A percentile compares a stretch with the other conserved stretches of the same genome.
phyloP scores from a whole-genome alignment of 2,888 invertebrate species.

The Philonicus albiceps region DNA sequence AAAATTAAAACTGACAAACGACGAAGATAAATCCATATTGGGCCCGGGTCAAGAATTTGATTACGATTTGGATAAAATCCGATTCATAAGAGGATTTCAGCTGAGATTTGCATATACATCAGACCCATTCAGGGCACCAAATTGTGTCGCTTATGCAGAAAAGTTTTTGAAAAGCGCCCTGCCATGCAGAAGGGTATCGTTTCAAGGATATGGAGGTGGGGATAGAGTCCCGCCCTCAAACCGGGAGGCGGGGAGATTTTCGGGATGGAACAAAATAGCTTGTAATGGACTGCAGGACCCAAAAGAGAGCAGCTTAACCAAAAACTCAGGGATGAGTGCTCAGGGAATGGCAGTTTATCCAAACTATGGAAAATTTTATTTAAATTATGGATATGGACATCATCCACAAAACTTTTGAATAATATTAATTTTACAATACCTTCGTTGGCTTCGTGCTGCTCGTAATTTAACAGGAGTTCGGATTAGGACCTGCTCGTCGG shows the following conservation, averaged over 20 bases:
- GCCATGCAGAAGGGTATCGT: constrained; percentile 20
- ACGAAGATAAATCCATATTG: constrained; percentile 37
- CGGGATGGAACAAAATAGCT: not conserved
- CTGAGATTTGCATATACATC: constrained; percentile 35
- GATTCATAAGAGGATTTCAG: constrained; percentile 39
- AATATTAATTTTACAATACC: constrained; percentile 20
- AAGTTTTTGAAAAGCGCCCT: constrained; percentile 28
- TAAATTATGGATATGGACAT: constrained; percentile 29
- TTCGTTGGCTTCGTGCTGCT: constrained; percentile 5
- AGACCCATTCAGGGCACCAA: constrained; percentile 28
- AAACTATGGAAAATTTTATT: constrained; percentile 35
- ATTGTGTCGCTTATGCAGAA: constrained; percentile 39
- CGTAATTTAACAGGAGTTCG: not conserved
- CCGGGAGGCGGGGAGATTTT: not conserved
- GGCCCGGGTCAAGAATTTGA: constrained; percentile 36
- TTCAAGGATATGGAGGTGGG: not conserved
- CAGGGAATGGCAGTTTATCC: constrained; percentile 26
- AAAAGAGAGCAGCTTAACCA: constrained; percentile 6
- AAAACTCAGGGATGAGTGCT: constrained; percentile 7
- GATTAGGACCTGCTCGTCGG: not conserved
- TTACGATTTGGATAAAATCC: constrained; percentile 38
- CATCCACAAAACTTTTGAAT: not conserved
- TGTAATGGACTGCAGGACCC: constrained; percentile 16
- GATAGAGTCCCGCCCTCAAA: not conserved
- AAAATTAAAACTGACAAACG: constrained; percentile 35